Evolutionary conservation across 2,888 invertebrate genomes (phyloP).

Genomic region (Drosophila histrio): DNA sequence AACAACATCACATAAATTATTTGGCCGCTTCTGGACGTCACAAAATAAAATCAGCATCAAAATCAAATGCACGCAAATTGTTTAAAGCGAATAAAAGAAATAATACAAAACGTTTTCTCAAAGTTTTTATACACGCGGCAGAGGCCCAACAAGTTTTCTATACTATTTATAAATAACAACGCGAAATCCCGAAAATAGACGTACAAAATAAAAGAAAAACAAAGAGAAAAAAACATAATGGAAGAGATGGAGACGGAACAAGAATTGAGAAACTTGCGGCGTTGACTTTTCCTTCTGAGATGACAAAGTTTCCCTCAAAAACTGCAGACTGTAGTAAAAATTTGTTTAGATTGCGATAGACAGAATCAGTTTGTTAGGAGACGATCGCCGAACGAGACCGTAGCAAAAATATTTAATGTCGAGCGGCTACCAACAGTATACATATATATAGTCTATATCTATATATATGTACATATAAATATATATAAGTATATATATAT

Average conservation of each 20-base stretch:
- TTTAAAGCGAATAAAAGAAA: conserved; percentile 15
- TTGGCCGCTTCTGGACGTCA: conserved; percentile 11
- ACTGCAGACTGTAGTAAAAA: conserved; percentile 56
- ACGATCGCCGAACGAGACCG: conserved; percentile 81
- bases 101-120: conserved; percentile 7
- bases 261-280: conserved; percentile 39
- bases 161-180: conserved; percentile 53
- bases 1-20: conserved; percentile 32
- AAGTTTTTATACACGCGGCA: conserved; percentile 30
- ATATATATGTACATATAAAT: conserved; percentile 32
- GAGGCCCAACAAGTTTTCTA: conserved; percentile 27
- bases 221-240: conserved; percentile 28
- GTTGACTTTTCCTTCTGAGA: conserved; percentile 60
- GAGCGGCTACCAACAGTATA: conserved; percentile 47
- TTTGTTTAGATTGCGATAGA: conserved; percentile 61
- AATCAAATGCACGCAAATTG: conserved; percentile 42
- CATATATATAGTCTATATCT: conserved; percentile 34
- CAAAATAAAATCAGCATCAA: neutral
- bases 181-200: conserved; percentile 55
- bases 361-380: conserved; percentile 80
- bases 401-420: conserved; percentile 72
- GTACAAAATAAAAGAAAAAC: neutral
- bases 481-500: conserved; percentile 48
- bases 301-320: conserved; percentile 23
- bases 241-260: conserved; percentile 42